Percentiles rank a stretch among this genome's conserved stretches.
These are phyloP conservation scores for Potamilus streckersoni DNA, from an alignment of 1,140 invertebrate species.

Conservation along the genomic window DNA sequence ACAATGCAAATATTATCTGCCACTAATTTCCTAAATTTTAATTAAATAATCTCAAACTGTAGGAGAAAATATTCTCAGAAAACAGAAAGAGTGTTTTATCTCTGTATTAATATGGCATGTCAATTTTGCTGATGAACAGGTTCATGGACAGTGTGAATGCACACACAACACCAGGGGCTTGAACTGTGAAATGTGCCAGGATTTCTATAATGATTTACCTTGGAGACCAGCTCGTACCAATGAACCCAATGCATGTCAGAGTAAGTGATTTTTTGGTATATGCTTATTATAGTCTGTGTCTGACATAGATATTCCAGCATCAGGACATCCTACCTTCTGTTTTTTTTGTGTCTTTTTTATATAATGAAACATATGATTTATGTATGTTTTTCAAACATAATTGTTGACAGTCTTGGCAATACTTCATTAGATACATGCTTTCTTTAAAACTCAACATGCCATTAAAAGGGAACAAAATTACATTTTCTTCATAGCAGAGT, in stretches of 20 bases:
- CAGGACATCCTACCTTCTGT: neutral
- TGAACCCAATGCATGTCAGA: conserved; percentile 94
- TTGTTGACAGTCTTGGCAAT: no score
- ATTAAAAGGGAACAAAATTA: no score
- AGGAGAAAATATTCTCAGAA: no score
- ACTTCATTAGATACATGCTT: no score
- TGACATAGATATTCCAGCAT: neutral
- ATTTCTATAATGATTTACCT: conserved; percentile 96
- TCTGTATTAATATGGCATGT: no score
- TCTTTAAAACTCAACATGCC: no score
- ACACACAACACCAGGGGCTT: conserved; percentile 89
- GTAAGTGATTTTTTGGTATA: conserved; percentile 73
- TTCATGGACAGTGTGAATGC: conserved; percentile 80
- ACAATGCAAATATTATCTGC: no score
- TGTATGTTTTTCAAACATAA: neutral
- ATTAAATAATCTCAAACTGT: no score
- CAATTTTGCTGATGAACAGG: conserved; percentile 39
- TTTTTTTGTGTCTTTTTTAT: neutral
- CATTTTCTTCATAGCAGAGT: no score
- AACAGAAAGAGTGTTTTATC: neutral
- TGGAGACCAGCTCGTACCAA: conserved; percentile 90
- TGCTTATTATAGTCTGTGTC: neutral
- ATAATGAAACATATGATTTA: no score
- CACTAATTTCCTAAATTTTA: no score
- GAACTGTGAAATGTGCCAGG: conserved; percentile 93